phyloP scores from a whole-genome alignment of 2,113 vertebrate genomes.

The Cichladusa arquata region DNA sequence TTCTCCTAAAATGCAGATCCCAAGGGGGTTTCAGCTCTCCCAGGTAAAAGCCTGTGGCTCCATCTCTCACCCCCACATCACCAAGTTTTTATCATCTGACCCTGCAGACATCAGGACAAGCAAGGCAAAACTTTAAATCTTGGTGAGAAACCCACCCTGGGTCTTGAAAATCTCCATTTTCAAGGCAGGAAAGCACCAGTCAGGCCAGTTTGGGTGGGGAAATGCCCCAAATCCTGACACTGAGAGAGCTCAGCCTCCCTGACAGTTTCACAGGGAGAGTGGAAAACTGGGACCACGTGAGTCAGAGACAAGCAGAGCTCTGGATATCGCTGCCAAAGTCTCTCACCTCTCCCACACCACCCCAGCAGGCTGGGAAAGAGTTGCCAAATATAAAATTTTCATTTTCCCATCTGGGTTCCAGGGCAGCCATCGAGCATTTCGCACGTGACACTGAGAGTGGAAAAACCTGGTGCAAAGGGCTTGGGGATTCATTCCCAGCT shows the following conservation, averaged over 20 bases:
- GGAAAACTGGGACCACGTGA: not conserved
- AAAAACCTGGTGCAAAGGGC: not conserved
- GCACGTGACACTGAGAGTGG: accelerated
- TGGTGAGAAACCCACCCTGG: not conserved
- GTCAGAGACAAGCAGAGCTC: not conserved
- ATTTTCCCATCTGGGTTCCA: not conserved
- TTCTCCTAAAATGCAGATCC: not conserved
- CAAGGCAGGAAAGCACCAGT: not conserved
- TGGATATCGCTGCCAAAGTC: accelerated
- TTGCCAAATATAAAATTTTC: not conserved
- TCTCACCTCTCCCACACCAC: not conserved
- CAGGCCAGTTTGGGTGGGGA: not conserved
- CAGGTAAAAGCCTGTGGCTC: not conserved
- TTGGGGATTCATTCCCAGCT: not conserved
- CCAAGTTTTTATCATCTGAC: not conserved
- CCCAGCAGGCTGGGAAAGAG: not conserved
- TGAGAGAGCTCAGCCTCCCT: not conserved
- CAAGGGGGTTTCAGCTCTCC: not conserved
- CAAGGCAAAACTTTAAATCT: not conserved
- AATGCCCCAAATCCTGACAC: not conserved
- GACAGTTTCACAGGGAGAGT: accelerated
- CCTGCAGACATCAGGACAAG: not conserved
- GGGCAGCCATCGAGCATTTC: accelerated
- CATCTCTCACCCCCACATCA: not conserved
- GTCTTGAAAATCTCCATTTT: not conserved